Base-by-base conservation (phyloP, 2,888 invertebrate genomes). In the Orchestes rusci region DNA sequence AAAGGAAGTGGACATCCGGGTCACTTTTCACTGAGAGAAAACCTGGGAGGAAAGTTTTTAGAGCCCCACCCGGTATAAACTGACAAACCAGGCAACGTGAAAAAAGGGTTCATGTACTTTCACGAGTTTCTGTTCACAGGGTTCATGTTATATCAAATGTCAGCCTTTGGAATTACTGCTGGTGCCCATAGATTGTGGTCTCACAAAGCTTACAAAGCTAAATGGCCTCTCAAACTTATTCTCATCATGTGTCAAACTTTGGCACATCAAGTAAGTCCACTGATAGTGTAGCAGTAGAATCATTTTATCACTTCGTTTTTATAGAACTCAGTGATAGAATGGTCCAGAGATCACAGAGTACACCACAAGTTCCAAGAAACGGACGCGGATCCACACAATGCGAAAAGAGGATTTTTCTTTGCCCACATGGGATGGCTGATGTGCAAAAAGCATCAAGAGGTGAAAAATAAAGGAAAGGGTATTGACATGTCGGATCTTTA, bases 121-220 rank as follows among this genome's bases (percentile, higher is more conserved):
- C n/a, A n/a, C n/a, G n/a, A n/a, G n/a, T n/a, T n/a, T n/a, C n/a
- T 43, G 10, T 18, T 54, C 75, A 5, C 29, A 86, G 93, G 85
- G 8, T 70, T 82, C 44, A 39, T 82, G 2, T 66, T 90, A 45
- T 91, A 91, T 69, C 71, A 84, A 43, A 67, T 78, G 52, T 82
- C 86, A 5, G 95, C 89, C 3, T 69, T 96, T 48, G 96, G 97
- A 13, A 90, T 97, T 53, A 97, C 97, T 12, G 96, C 94, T 15
- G 99, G 99, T 17, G 93, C 92, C 2, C 97, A 97, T 70, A 75
- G 97, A 57, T 76, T 95, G 19, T 97, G 96, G 95, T 80, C 95
- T 1, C 97, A 97, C 71, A 82, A 88, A 61, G 81, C 94, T 1
- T 97, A 95, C 74, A 95, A 95, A 73, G 96, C 96, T 4, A 91